phyloP scores from a whole-genome alignment of 2,797 vertebrate genomes.

The Sebastes baramenuke region DNA sequence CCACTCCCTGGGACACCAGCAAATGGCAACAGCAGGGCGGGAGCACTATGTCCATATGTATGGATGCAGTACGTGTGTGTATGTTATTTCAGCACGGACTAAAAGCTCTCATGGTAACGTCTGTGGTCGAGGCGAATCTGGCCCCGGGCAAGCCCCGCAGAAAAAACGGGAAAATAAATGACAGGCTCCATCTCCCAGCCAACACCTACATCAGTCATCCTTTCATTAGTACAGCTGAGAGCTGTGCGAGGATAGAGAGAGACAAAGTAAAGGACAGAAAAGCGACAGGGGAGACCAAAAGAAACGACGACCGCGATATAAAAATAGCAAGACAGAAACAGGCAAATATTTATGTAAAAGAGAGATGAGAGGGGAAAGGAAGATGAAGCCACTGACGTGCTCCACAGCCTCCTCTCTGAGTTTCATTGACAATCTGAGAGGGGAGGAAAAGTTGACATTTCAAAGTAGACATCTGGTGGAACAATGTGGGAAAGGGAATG shows the following conservation, averaged over 20 bases:
- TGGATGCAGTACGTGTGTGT: not conserved
- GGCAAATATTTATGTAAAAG: slow-evolving; percentile 2
- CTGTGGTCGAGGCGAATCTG: slow-evolving; percentile 35
- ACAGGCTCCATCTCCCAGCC: slow-evolving; percentile 29
- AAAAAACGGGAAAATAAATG: slow-evolving; percentile 41
- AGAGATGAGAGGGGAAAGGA: not conserved
- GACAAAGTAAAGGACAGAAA: slow-evolving; percentile 20
- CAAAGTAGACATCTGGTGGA: slow-evolving; percentile 19
- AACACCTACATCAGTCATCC: slow-evolving; percentile 47
- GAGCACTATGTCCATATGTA: not conserved
- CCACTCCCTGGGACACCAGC: slow-evolving; percentile 26
- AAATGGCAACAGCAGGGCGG: slow-evolving; percentile 19
- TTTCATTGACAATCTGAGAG: not conserved
- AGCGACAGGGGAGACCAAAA: slow-evolving; percentile 14
- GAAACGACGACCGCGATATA: not conserved
- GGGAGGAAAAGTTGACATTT: slow-evolving; percentile 2
- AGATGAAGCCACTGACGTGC: not conserved
- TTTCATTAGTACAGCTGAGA: slow-evolving; percentile 44
- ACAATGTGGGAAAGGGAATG: slow-evolving; percentile 2
- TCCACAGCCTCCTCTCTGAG: not conserved
- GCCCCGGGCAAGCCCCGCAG: slow-evolving; percentile 39
- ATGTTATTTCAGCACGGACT: slow-evolving; percentile 2
- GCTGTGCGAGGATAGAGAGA: slow-evolving; percentile 5
- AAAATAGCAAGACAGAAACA: slow-evolving; percentile 22
- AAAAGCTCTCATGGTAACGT: slow-evolving; percentile 6